phyloP scores from a whole-genome alignment of 2,888 invertebrate genomes.

The Coenonympha arcania region DNA sequence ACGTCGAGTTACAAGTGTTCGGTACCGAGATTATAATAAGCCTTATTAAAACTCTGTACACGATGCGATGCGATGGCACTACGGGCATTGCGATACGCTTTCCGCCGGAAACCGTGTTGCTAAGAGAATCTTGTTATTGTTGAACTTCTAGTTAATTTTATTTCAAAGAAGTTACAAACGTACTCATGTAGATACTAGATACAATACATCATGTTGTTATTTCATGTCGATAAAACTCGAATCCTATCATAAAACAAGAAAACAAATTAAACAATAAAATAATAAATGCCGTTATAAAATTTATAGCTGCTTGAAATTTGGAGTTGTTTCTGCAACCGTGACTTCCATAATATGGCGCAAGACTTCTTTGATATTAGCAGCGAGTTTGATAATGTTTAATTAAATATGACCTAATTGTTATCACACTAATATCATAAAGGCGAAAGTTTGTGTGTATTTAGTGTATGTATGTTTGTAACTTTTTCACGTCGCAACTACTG shows the following conservation, averaged over 20 bases:
- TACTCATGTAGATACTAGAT: no score
- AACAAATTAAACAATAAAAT: no score
- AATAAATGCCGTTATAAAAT: neutral
- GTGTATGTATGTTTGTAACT: no score
- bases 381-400: neutral
- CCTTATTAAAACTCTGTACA: slow-evolving; percentile 55
- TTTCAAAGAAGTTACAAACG: no score
- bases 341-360: no score
- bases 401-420: no score
- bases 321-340: no score
- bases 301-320: neutral
- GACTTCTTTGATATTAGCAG: neutral
- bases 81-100: slow-evolving; percentile 48
- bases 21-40: slow-evolving; percentile 43
- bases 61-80: slow-evolving; percentile 50
- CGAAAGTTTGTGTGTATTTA: no score
- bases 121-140: slow-evolving; percentile 43
- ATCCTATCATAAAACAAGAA: neutral
- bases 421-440: no score
- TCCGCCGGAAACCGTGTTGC: slow-evolving; percentile 54
- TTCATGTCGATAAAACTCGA: neutral
- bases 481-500: no score
- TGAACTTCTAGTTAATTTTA: no score
- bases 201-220: no score
- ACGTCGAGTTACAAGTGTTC: slow-evolving; percentile 36